Evolutionary conservation across 2,888 invertebrate genomes (phyloP).

Genomic region (Sepiola atlantica): DNA sequence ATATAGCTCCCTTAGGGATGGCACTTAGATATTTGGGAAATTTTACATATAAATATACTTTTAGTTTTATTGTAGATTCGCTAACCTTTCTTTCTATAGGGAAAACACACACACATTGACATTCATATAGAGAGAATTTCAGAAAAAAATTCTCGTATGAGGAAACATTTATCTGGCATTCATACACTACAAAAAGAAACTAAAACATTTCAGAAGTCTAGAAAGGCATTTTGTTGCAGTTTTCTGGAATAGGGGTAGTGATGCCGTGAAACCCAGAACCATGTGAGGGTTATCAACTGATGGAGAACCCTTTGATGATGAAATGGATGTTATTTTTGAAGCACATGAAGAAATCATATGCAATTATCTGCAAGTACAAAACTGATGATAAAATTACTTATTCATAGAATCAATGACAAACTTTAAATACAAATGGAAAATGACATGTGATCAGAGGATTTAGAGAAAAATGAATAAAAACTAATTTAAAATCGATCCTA

Average conservation of each 20-base stretch:
- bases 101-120: too few relatives aligned
- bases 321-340: neutral
- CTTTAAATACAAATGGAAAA: too few relatives aligned
- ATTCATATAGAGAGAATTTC: too few relatives aligned
- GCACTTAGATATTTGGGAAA: too few relatives aligned
- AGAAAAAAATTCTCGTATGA: too few relatives aligned
- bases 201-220: neutral
- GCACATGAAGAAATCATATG: neutral
- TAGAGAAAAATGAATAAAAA: too few relatives aligned
- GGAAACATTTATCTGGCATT: neutral
- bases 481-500: too few relatives aligned
- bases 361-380: neutral
- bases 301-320: neutral
- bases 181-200: neutral
- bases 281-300: neutral
- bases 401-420: neutral
- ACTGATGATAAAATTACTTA: neutral
- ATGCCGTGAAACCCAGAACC: neutral
- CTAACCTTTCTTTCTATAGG: too few relatives aligned
- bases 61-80: too few relatives aligned
- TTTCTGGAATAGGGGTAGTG: neutral
- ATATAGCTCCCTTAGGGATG: too few relatives aligned
- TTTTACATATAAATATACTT: too few relatives aligned
- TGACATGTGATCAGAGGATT: too few relatives aligned
- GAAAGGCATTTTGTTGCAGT: neutral